These are phyloP conservation scores for Porites divaricata DNA, from an alignment of 92 coral and sea anemone species.

Conservation along the genomic window DNA sequence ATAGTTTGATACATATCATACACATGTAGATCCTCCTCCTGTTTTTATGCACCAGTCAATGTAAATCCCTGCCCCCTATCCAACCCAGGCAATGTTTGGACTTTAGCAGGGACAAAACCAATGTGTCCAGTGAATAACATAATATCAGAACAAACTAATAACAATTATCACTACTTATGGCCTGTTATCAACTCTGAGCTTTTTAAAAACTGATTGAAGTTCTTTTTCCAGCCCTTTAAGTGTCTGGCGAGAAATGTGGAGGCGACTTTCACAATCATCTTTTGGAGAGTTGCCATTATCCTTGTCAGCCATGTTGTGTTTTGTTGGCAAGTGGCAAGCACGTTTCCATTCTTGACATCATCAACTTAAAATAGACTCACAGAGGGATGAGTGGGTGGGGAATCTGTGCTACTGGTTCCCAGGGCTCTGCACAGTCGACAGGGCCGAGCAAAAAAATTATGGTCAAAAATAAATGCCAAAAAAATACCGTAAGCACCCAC, in stretches of 20 bases:
- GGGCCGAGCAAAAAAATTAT: too few relatives aligned
- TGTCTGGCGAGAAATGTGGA: background rate
- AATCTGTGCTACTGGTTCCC: too few relatives aligned
- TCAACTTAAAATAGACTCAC: constrained; percentile 1
- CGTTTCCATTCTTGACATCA: constrained; percentile 47
- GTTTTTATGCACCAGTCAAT: too few relatives aligned
- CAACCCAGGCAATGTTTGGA: too few relatives aligned
- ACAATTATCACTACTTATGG: constrained; percentile 70
- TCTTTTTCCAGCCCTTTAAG: constrained; percentile 77
- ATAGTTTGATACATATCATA: too few relatives aligned
- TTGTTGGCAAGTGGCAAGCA: constrained; percentile 62
- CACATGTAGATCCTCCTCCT: too few relatives aligned
- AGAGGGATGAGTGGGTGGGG: too few relatives aligned
- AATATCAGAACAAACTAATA: background rate
- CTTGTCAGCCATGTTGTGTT: constrained; percentile 52
- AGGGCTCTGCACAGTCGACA: too few relatives aligned
- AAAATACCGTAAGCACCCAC: background rate
- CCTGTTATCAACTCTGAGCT: constrained; percentile 88
- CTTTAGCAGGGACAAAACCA: too few relatives aligned
- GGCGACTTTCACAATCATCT: constrained; percentile 1
- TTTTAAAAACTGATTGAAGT: constrained; percentile 88
- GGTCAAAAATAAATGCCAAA: too few relatives aligned
- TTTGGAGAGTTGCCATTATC: background rate
- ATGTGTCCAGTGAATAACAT: too few relatives aligned
- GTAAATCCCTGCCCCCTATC: too few relatives aligned